phyloP scores from a whole-genome alignment of 2,888 invertebrate genomes.

The Bruchidius siliquastri region DNA sequence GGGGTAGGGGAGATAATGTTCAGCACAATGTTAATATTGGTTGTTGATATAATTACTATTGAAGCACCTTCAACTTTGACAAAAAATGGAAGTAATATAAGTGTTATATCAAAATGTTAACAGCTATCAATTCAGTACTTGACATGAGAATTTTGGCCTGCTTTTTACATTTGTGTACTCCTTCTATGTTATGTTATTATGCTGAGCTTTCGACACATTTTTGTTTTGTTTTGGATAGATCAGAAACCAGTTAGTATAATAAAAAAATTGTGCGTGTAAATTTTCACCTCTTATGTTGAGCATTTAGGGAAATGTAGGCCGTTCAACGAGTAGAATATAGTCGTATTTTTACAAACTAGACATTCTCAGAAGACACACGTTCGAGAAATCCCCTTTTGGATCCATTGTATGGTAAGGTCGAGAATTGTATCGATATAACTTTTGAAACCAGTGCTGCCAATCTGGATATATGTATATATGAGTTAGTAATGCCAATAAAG shows the following conservation, averaged over 20 bases:
- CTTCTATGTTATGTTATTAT: too few relatives aligned
- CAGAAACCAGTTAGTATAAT: not conserved
- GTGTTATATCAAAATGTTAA: too few relatives aligned
- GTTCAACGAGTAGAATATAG: not conserved
- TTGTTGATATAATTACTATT: too few relatives aligned
- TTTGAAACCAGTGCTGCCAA: not conserved
- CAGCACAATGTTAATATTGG: too few relatives aligned
- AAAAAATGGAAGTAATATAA: too few relatives aligned
- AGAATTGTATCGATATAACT: not conserved
- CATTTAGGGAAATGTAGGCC: not conserved
- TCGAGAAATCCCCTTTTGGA: not conserved
- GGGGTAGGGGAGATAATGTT: too few relatives aligned
- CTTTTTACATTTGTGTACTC: too few relatives aligned
- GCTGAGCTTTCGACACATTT: conserved; percentile 16
- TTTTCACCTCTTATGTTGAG: not conserved
- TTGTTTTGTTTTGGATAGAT: conserved; percentile 4
- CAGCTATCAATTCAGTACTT: too few relatives aligned
- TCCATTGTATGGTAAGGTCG: not conserved
- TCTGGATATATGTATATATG: too few relatives aligned
- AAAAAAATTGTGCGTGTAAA: not conserved
- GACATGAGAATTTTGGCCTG: too few relatives aligned
- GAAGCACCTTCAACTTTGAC: too few relatives aligned
- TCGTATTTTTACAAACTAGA: not conserved
- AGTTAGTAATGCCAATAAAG: too few relatives aligned
- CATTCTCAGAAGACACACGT: conserved; percentile 18